These are phyloP conservation scores for Aurelia aurita DNA, from an alignment of 30 jellyfish, hydroid and myxozoan genomes.

Conservation along the genomic window DNA sequence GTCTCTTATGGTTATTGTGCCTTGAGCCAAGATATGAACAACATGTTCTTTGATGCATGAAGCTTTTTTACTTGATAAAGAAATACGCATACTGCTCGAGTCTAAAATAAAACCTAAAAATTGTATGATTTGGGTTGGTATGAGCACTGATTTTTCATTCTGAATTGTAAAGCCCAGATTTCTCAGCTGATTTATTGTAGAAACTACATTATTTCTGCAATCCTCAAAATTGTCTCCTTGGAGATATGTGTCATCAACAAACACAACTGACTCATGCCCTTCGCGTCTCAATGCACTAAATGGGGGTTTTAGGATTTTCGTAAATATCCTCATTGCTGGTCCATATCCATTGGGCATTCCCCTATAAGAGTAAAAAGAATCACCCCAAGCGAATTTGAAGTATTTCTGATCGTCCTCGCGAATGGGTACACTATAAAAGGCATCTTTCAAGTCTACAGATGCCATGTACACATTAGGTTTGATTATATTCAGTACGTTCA, in stretches of 20 bases:
- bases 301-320: conserved; percentile 59
- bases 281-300: conserved; percentile 22
- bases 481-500: too few relatives aligned
- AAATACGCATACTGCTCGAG: too few relatives aligned
- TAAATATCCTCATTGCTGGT: conserved; percentile 49
- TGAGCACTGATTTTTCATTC: too few relatives aligned
- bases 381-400: not conserved
- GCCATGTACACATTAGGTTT: too few relatives aligned
- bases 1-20: too few relatives aligned
- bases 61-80: too few relatives aligned
- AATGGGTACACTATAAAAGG: conserved; percentile 38
- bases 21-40: too few relatives aligned
- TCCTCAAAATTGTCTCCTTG: conserved; percentile 51
- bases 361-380: not conserved
- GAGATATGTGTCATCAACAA: conserved; percentile 42
- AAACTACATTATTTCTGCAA: conserved; percentile 5
- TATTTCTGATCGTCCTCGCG: not conserved
- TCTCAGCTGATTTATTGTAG: too few relatives aligned
- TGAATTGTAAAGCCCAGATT: too few relatives aligned
- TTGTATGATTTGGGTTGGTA: too few relatives aligned
- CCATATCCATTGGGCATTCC: conserved; percentile 57
- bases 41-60: too few relatives aligned
- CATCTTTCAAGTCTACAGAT: conserved; percentile 53
- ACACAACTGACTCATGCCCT: conserved; percentile 54
- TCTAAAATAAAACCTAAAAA: too few relatives aligned